Conservation (phyloP, 2,113 vertebrate genomes). For the Emberiza fucata region DNA sequence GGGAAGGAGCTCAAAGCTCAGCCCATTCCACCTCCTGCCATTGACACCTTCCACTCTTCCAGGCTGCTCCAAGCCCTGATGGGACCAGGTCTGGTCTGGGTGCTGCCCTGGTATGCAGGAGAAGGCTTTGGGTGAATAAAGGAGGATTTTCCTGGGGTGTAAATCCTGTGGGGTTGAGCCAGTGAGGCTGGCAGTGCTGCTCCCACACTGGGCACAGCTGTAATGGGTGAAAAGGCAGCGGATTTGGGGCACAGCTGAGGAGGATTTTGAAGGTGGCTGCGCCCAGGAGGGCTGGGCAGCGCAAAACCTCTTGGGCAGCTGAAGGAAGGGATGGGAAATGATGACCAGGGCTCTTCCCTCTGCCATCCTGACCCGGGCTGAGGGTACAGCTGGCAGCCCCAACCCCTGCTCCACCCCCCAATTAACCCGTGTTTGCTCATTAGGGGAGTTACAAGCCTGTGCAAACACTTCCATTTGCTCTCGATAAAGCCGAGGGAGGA, state of each 20-base stretch:
- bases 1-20: background rate
- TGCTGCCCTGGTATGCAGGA: background rate
- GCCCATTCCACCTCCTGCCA: background rate
- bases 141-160: background rate
- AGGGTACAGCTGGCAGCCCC: background rate
- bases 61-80: background rate
- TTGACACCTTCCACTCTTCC: accelerated
- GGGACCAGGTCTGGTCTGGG: accelerated
- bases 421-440: slow-evolving; percentile 3
- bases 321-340: background rate
- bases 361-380: accelerated
- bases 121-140: background rate
- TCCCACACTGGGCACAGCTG: background rate
- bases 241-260: background rate
- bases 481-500: background rate
- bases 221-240: background rate
- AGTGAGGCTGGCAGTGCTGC: background rate
- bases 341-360: background rate
- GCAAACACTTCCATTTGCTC: slow-evolving; percentile 45
- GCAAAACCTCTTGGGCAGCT: background rate
- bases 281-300: background rate
- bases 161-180: background rate
- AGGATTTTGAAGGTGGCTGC: background rate
- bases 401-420: background rate
- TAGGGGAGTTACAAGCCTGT: slow-evolving; percentile 17